phyloP scores from a whole-genome alignment of 2,113 vertebrate genomes.

The Crotalus tigris region DNA sequence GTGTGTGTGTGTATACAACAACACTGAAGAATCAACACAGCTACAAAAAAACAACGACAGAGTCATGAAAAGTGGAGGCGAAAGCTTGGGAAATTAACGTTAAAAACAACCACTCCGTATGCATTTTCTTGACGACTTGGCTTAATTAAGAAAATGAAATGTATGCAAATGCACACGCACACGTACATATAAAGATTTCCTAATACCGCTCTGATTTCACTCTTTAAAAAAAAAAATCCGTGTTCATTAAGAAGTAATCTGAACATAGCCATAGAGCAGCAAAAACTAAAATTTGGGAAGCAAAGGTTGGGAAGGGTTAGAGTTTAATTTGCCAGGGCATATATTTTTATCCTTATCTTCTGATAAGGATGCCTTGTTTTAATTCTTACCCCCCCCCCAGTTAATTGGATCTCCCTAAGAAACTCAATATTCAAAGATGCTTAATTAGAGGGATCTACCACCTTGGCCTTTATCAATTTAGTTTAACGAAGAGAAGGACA shows the following conservation, averaged over 20 bases:
- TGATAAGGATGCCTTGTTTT: background rate
- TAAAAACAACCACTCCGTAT: background rate
- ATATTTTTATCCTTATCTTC: conserved; percentile 44
- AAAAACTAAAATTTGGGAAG: background rate
- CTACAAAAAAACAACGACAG: background rate
- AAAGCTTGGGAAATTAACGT: background rate
- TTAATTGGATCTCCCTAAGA: conserved; percentile 47
- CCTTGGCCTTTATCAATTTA: conserved; percentile 3
- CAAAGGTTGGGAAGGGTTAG: background rate
- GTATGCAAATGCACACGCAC: background rate
- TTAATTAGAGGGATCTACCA: conserved; percentile 45
- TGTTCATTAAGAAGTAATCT: conserved; percentile 21
- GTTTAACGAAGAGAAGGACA: no score
- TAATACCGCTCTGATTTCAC: background rate
- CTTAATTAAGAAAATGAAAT: background rate
- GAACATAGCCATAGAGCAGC: conserved; percentile 13
- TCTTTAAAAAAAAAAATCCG: background rate
- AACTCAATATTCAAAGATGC: conserved; percentile 54
- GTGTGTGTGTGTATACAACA: background rate
- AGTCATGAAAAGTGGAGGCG: background rate
- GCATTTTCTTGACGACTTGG: background rate
- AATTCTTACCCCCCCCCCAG: conserved; percentile 11
- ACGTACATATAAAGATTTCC: conserved; percentile 15
- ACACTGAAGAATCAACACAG: background rate
- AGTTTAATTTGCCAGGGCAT: conserved; percentile 7